A percentile compares a stretch with the other conserved stretches of the same genome.
Conservation (phyloP, 1,140 invertebrate species). For the Lamellibrachia luymesi region DNA sequence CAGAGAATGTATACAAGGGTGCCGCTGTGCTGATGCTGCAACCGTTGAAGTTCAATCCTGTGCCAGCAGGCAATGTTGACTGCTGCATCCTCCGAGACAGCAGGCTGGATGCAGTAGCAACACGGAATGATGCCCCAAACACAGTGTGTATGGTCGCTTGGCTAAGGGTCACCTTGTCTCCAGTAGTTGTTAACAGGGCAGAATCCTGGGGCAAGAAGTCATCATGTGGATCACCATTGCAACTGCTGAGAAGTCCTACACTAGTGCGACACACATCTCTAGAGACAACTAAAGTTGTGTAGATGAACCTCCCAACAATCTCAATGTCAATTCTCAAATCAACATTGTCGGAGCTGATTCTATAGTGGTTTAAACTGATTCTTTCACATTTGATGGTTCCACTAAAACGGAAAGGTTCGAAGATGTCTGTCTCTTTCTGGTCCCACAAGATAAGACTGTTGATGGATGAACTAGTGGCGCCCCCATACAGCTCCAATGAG, state of each 20-base stretch:
- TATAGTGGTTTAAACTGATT: not conserved
- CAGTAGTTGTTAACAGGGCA: conserved; percentile 21
- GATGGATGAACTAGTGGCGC: not conserved
- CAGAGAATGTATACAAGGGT: conserved; percentile 30
- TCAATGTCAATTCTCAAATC: not conserved
- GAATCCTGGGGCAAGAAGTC: conserved; percentile 33
- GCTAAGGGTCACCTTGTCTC: conserved; percentile 26
- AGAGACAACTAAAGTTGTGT: not conserved
- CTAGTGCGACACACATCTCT: conserved; percentile 29
- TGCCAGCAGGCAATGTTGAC: conserved; percentile 25
- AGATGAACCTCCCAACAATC: not conserved
- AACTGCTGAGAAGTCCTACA: conserved; percentile 31
- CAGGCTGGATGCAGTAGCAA: conserved; percentile 23
- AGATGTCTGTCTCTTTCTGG: not conserved
- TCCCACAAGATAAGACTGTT: not conserved
- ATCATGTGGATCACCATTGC: conserved; percentile 26
- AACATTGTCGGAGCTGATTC: not conserved
- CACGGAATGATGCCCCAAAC: conserved; percentile 34
- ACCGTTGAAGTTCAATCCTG: conserved; percentile 28
- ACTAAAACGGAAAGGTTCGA: not conserved
- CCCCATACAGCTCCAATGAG: not conserved
- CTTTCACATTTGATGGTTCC: not conserved
- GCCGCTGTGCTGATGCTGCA: conserved; percentile 23
- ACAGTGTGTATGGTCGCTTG: conserved; percentile 31
- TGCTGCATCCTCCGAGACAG: conserved; percentile 14